Percentiles rank a stretch among this genome's conserved stretches.
phyloP scores from a whole-genome alignment of 1,140 invertebrate species.

The Drosophila sp. region DNA sequence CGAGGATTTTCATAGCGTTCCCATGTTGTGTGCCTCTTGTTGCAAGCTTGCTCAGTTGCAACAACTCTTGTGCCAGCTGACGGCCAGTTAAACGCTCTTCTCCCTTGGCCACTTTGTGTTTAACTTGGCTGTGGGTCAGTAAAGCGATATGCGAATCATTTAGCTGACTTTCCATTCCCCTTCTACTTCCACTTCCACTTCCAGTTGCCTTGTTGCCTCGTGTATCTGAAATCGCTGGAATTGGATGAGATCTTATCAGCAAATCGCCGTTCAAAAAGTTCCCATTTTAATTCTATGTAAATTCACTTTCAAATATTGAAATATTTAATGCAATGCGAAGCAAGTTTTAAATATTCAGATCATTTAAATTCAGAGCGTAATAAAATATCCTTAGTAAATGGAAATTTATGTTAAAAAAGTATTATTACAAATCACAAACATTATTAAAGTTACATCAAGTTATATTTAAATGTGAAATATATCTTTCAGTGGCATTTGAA shows the following conservation, averaged over 20 bases:
- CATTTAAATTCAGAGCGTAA: no score
- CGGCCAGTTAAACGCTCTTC: slow-evolving; percentile 20
- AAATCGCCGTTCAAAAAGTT: neutral
- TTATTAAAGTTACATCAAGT: no score
- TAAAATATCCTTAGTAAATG: no score
- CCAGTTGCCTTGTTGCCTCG: neutral
- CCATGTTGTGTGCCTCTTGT: slow-evolving; percentile 9
- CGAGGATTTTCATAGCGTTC: slow-evolving; percentile 38
- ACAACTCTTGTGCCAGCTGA: slow-evolving; percentile 25
- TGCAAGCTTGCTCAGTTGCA: slow-evolving; percentile 16
- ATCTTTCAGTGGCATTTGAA: no score
- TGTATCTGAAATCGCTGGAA: neutral
- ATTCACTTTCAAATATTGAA: neutral
- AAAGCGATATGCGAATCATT: slow-evolving; percentile 38
- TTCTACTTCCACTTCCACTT: neutral
- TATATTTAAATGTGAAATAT: no score
- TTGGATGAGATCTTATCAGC: slow-evolving; percentile 9
- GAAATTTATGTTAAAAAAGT: no score
- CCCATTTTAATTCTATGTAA: neutral
- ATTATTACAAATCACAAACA: no score
- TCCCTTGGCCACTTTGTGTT: slow-evolving; percentile 8
- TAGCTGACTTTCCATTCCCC: neutral
- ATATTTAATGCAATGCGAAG: no score
- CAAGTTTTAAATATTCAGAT: no score
- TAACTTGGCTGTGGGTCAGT: slow-evolving; percentile 43